Evolutionary conservation across 2,113 vertebrate genomes (phyloP).

Genomic region (Orcinus orca): DNA sequence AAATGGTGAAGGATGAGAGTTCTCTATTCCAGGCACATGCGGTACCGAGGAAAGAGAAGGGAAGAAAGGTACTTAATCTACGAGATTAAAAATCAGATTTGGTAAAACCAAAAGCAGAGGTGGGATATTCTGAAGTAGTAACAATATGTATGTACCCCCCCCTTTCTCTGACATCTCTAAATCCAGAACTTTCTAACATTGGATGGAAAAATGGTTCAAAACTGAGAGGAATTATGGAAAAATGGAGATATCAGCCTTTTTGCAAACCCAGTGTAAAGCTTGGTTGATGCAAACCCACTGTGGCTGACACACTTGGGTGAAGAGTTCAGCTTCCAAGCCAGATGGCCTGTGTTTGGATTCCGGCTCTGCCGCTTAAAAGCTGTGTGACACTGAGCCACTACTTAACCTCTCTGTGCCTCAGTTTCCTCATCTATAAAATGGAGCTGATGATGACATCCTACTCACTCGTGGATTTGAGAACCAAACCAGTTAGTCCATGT

Average conservation of each 20-base stretch:
- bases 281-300: accelerated
- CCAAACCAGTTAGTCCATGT: accelerated
- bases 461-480: neutral
- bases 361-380: accelerated
- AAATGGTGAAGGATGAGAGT: no score
- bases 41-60: no score
- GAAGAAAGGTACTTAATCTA: neutral
- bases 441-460: no score
- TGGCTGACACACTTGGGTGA: accelerated
- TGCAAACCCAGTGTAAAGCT: accelerated
- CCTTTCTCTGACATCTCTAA: neutral
- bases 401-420: neutral
- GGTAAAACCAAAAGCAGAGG: accelerated
- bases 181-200: neutral
- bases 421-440: neutral
- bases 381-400: neutral
- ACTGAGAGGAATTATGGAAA: neutral
- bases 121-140: accelerated
- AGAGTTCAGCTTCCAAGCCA: accelerated
- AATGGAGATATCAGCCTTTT: accelerated
- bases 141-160: accelerated
- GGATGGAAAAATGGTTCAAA: neutral
- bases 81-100: neutral
- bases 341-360: neutral
- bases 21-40: accelerated